Evolutionary conservation across 2,113 vertebrate genomes (phyloP), one percentile per base, ranked within the genome.

Genomic region (Cyphomyrus discorhynchus): DNA sequence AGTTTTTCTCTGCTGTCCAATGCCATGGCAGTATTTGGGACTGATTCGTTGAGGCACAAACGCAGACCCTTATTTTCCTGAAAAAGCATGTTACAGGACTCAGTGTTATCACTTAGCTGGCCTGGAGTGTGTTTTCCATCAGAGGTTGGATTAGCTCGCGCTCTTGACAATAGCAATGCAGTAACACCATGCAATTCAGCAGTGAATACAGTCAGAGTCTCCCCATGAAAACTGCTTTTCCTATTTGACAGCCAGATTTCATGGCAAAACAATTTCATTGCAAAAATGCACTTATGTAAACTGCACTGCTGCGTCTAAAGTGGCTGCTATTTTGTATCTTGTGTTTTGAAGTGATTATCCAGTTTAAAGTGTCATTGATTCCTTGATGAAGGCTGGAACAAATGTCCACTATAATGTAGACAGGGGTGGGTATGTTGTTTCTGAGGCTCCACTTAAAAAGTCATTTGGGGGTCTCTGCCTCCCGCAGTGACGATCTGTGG

Each of bases 271-370:
- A 84, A 21, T 84, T 47, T n/a, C 15, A 21, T 84, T 84, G 80
- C 80, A 84, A 84, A 46, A 84, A 84, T 47, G 8, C 39, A 46
- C 45, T 84, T 84, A 46, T 84, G 80, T 45, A 84, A 84, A 84
- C 45, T 24, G 21, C 21, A 24, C 6, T n/a, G 21, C 19, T 45
- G 80, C 0, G 45, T 84, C 45, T 46, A 24, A 46, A 84, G 80
- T 84, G 45, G 42, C 7, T 45, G 45, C 21, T 19, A n/a, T 84
- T n/a, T 84, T 47, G 39, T 24, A 19, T 45, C 17, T 84, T 46
- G 8, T 21, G 19, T 83, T n/a, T 83, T 45, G 10, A 8, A 45
- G 80, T 83, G 42, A 83, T 83, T 83, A 83, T 83, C 5, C 42
- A 46, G 13, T 83, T 46, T n/a, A 7, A 46, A 83, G 42, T 84